Percentiles rank a stretch among this genome's conserved stretches.
Conservation (phyloP, 2,797 vertebrate genomes). For the Sarcophilus harrisii region DNA sequence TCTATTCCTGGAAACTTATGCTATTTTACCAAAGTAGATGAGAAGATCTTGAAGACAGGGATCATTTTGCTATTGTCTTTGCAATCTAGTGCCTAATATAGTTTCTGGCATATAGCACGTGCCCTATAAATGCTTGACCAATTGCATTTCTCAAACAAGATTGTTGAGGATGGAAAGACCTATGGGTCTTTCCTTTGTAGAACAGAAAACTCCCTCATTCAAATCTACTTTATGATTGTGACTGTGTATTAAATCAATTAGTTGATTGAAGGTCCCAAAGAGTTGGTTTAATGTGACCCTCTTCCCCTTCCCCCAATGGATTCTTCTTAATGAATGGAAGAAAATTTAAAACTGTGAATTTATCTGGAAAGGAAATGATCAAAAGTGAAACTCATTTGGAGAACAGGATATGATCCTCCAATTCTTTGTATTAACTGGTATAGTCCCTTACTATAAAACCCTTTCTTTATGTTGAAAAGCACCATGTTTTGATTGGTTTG, state of each 20-base stretch:
- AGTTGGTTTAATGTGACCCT: too few species aligned
- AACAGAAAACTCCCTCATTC: too few species aligned
- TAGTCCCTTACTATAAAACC: background rate
- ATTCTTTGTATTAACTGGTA: background rate
- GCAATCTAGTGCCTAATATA: background rate
- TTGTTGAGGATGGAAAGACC: too few species aligned
- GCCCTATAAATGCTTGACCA: background rate
- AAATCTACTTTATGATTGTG: background rate
- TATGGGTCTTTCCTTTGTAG: background rate
- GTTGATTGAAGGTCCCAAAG: background rate
- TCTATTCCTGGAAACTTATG: background rate
- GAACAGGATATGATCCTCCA: background rate
- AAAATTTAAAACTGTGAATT: too few species aligned
- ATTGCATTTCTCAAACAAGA: background rate
- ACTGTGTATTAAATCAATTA: background rate
- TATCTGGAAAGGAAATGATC: too few species aligned
- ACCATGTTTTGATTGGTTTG: background rate
- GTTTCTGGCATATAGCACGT: too few species aligned
- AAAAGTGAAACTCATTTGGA: too few species aligned
- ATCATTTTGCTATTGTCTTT: background rate
- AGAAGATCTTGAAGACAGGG: background rate
- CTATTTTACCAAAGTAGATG: background rate
- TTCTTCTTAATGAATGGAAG: too few species aligned
- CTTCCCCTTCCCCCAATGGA: too few species aligned
- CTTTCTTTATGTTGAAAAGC: background rate